Percentiles rank a stretch among this genome's conserved stretches.
Conservation (phyloP, 2,113 vertebrate species). For the Deroptyus accipitrinus region DNA sequence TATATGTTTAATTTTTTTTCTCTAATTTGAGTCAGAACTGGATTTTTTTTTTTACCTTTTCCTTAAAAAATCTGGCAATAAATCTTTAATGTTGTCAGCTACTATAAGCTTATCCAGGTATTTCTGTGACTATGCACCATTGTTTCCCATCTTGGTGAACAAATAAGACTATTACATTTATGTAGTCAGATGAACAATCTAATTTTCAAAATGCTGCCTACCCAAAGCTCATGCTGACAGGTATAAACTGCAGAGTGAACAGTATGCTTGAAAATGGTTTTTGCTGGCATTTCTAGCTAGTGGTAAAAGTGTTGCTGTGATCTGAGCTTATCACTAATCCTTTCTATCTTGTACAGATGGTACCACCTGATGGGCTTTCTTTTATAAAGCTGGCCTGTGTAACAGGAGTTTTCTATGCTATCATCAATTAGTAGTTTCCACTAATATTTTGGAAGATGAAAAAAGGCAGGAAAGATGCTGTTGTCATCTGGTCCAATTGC, state of each 20-base stretch:
- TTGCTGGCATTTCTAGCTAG: background rate
- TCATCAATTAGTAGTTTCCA: background rate
- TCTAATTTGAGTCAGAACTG: background rate
- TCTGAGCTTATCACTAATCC: background rate
- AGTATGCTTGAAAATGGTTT: background rate
- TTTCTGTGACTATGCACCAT: background rate
- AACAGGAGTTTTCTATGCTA: background rate
- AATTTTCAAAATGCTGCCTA: background rate
- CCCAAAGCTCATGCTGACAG: background rate
- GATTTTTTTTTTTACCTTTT: background rate
- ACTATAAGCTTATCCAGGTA: background rate
- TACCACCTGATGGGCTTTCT: background rate
- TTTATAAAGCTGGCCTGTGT: background rate
- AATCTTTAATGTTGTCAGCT: background rate
- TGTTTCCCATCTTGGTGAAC: background rate
- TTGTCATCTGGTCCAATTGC: background rate
- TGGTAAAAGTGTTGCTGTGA: background rate
- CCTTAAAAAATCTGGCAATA: background rate
- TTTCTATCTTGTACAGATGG: background rate
- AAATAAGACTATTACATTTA: background rate
- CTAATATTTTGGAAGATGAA: background rate
- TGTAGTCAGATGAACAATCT: background rate
- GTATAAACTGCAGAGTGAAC: background rate
- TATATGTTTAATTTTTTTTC: background rate
- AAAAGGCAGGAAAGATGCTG: background rate